A percentile compares a stretch with the other conserved stretches of the same genome.
Evolutionary conservation across 2,113 vertebrate species (phyloP).

Genomic region (Elaphurus davidianus): DNA sequence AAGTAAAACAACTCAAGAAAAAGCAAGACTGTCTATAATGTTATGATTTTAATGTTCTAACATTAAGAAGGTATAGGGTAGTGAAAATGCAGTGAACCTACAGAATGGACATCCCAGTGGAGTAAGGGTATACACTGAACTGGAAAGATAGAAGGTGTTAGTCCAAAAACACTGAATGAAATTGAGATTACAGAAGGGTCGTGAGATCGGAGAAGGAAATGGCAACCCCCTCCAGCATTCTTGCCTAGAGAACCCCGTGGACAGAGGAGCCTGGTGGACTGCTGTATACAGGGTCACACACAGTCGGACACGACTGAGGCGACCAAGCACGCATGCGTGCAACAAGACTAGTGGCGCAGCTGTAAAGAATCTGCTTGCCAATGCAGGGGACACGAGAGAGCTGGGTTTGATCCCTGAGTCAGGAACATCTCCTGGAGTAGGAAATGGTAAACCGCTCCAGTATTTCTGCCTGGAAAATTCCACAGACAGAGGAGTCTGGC

Average conservation of each 20-base stretch:
- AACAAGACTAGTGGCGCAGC: not conserved
- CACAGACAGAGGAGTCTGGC: not conserved
- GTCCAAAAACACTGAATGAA: not conserved
- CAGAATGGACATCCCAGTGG: not conserved
- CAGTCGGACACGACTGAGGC: not conserved
- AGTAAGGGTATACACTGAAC: not conserved
- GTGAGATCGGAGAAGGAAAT: not conserved
- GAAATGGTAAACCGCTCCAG: not conserved
- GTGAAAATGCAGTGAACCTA: not conserved
- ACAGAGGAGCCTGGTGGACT: not conserved
- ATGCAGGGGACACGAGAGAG: not conserved
- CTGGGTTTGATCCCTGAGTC: not conserved
- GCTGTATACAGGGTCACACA: not conserved
- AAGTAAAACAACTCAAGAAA: not conserved
- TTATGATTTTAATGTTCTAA: not conserved
- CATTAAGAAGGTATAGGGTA: not conserved
- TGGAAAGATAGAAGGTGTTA: not conserved
- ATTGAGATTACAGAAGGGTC: not conserved
- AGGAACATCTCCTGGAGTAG: not conserved
- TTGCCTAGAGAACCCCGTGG: not conserved
- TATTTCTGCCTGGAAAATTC: not conserved
- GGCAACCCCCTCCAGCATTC: not conserved
- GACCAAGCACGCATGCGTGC: not conserved
- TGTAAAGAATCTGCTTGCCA: not conserved
- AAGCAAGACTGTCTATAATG: not conserved